A percentile compares a stretch with the other conserved stretches of the same genome.
Evolutionary conservation across 2,888 invertebrate genomes (phyloP).

Genomic region (Nasonovia ribisnigri): DNA sequence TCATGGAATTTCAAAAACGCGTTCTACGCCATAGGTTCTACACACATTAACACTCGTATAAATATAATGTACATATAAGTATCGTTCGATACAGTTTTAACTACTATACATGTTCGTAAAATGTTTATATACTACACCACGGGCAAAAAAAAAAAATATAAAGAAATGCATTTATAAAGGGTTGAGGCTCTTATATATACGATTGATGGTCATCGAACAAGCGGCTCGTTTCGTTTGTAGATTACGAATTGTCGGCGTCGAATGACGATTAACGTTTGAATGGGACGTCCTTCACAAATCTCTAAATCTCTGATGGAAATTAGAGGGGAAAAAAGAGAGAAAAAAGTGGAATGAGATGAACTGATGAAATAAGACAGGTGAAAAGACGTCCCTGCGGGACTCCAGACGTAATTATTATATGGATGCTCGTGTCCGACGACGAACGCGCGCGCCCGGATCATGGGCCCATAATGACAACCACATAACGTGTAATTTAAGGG

Average conservation of each 20-base stretch:
- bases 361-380: slow-evolving; percentile 55
- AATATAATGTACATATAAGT: background rate
- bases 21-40: background rate
- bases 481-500: slow-evolving; percentile 56
- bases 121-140: background rate
- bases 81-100: background rate
- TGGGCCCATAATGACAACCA: slow-evolving; percentile 21
- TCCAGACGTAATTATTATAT: slow-evolving; percentile 53
- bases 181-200: background rate
- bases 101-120: background rate
- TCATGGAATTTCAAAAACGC: background rate
- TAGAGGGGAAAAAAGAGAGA: background rate
- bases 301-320: slow-evolving; percentile 19
- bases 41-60: background rate
- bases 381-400: slow-evolving; percentile 56
- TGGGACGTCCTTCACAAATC: background rate
- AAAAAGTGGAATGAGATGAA: slow-evolving; percentile 38
- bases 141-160: background rate
- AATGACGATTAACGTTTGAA: slow-evolving; percentile 49
- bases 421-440: slow-evolving; percentile 48
- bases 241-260: background rate
- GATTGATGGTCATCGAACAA: slow-evolving; percentile 39
- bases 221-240: slow-evolving; percentile 5
- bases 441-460: background rate
- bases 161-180: background rate